A percentile compares a stretch with the other conserved stretches of the same genome.
Conservation (phyloP, 2,113 vertebrate genomes). For the Otis tarda region DNA sequence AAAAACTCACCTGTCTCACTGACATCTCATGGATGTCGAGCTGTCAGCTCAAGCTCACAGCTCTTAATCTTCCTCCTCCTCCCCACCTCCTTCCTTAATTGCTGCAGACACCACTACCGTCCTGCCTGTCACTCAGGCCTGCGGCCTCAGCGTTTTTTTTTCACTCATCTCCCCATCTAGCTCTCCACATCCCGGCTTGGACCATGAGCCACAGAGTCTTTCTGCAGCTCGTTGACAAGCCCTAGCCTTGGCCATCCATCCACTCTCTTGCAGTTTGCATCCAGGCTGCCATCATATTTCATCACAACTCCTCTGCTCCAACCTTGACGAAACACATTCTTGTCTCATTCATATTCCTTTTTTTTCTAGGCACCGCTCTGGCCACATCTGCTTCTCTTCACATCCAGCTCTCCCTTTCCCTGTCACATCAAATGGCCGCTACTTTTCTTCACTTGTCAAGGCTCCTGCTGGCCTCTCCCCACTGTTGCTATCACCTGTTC, state of each 20-base stretch:
- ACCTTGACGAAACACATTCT: background rate
- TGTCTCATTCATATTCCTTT: background rate
- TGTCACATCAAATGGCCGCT: background rate
- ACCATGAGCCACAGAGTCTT: background rate
- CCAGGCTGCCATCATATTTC: background rate
- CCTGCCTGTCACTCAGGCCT: background rate
- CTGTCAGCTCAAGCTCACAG: constrained; percentile 54
- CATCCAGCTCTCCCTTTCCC: background rate
- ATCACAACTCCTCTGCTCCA: background rate
- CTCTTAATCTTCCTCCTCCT: constrained; percentile 61
- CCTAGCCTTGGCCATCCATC: background rate
- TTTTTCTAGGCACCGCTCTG: background rate
- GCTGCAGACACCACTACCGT: background rate
- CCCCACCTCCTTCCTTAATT: constrained; percentile 12
- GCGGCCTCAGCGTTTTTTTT: background rate
- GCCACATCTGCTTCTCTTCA: background rate
- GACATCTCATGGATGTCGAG: constrained; percentile 51
- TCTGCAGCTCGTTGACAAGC: constrained; percentile 2
- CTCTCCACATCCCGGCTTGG: background rate
- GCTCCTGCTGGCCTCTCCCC: background rate
- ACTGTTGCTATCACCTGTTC: background rate
- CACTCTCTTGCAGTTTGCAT: background rate
- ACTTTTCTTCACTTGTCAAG: background rate
- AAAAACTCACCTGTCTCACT: constrained; percentile 37
- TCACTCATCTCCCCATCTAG: background rate